phyloP scores from a whole-genome alignment of 2,888 invertebrate genomes.

The Metacarcinus magister region DNA sequence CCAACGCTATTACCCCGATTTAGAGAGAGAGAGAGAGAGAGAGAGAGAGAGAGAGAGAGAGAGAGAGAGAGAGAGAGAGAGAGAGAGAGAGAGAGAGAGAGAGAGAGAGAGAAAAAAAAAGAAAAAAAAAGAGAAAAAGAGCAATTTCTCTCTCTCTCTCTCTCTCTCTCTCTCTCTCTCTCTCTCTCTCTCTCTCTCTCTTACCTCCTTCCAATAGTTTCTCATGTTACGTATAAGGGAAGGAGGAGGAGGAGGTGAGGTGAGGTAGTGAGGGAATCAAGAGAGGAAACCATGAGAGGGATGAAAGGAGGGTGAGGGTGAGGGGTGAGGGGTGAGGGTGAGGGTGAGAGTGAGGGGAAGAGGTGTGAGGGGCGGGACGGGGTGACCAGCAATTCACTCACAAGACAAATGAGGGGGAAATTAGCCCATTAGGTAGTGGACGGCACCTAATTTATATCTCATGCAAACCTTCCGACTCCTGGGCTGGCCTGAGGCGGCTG shows the following conservation, averaged over 20 bases:
- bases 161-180: slow-evolving; percentile 53
- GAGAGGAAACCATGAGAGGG: not conserved
- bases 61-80: not conserved
- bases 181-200: not conserved
- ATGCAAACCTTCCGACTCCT: slow-evolving; percentile 52
- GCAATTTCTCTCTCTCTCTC: not conserved
- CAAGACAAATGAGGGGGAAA: slow-evolving; percentile 50
- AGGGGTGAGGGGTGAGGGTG: not conserved
- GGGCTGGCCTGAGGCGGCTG: not conserved
- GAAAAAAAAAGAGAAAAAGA: not conserved
- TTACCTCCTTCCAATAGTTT: no score
- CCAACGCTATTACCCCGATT: not conserved
- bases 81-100: slow-evolving; percentile 32
- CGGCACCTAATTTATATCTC: slow-evolving; percentile 49
- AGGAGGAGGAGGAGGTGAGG: not conserved
- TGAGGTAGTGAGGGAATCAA: not conserved
- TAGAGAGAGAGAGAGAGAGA: not conserved
- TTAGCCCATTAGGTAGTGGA: slow-evolving; percentile 43
- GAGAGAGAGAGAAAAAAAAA: not conserved
- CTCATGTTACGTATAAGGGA: not conserved
- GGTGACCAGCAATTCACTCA: slow-evolving; percentile 4
- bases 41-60: slow-evolving; percentile 2
- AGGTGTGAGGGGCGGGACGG: slow-evolving; percentile 22
- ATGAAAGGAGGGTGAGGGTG: not conserved
- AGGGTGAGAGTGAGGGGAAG: not conserved